Evolutionary conservation across 2,113 vertebrate genomes (phyloP).

Genomic region (Ovis canadensis): DNA sequence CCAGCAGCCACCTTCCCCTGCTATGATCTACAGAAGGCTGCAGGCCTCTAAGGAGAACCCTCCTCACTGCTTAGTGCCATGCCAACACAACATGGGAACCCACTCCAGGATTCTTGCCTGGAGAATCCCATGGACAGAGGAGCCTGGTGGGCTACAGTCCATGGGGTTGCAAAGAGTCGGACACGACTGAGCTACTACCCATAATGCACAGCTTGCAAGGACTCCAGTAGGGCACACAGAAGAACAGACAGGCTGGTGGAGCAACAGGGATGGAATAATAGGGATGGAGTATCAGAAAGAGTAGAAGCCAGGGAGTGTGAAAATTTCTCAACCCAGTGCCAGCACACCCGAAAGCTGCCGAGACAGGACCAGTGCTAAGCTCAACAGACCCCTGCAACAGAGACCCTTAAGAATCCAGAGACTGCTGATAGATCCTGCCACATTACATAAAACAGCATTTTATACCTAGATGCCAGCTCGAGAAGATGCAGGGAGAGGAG

Average conservation of each 20-base stretch:
- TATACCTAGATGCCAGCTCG: background rate
- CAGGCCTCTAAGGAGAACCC: background rate
- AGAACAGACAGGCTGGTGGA: background rate
- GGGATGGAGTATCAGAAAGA: background rate
- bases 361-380: background rate
- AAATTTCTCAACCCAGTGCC: background rate
- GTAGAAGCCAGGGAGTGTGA: background rate
- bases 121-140: background rate
- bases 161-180: background rate
- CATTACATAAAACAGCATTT: background rate
- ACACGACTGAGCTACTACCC: background rate
- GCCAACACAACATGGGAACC: accelerated
- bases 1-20: background rate
- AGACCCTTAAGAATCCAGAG: background rate
- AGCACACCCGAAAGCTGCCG: background rate
- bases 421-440: background rate
- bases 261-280: background rate
- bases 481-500: background rate
- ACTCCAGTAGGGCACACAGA: background rate
- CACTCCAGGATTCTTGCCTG: background rate
- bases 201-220: background rate
- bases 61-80: background rate
- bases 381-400: background rate
- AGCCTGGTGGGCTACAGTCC: background rate
- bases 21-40: background rate